These are phyloP conservation scores for Dasyprocta punctata DNA, from an alignment of 2,113 vertebrate species.

Conservation along the genomic window DNA sequence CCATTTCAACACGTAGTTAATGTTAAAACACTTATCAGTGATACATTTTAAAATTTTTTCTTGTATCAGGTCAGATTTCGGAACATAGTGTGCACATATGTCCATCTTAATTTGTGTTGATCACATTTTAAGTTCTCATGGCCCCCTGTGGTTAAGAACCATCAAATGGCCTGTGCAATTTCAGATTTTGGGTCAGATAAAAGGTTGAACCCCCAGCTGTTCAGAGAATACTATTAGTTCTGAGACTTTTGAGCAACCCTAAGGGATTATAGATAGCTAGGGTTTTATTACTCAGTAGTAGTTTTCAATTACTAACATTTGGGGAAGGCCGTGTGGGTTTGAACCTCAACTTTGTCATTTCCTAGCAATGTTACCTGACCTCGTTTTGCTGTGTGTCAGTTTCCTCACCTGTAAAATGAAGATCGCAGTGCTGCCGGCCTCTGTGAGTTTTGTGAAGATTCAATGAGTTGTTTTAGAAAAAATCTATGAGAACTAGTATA, in stretches of 20 bases:
- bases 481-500: neutral
- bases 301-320: constrained; percentile 16
- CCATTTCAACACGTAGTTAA: neutral
- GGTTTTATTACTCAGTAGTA: neutral
- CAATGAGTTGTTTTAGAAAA: neutral
- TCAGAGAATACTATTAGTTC: neutral
- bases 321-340: neutral
- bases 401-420: neutral
- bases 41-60: neutral
- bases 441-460: neutral
- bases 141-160: neutral
- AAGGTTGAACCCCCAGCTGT: neutral
- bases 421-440: neutral
- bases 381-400: neutral
- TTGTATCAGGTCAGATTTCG: neutral
- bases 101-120: neutral
- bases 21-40: neutral
- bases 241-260: neutral
- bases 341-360: neutral
- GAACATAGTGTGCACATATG: neutral
- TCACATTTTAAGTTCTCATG: neutral
- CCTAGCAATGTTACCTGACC: neutral
- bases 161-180: neutral
- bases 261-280: neutral
- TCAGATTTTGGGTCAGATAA: constrained; percentile 16